A percentile compares a stretch with the other conserved stretches of the same genome.
These are phyloP conservation scores for Linepithema humile DNA, from an alignment of 1,140 invertebrate genomes.

Conservation along the genomic window DNA sequence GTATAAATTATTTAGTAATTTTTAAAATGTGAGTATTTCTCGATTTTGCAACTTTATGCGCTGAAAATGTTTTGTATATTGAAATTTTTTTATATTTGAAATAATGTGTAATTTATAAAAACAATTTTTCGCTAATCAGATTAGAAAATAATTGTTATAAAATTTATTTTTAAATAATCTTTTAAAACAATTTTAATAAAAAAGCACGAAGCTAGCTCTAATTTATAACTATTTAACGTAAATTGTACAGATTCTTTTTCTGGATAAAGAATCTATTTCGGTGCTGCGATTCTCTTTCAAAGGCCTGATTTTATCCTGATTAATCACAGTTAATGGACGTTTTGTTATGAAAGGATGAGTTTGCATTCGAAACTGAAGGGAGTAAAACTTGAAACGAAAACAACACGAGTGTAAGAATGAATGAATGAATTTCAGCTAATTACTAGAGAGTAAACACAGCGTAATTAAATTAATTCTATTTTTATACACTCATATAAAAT, in stretches of 20 bases:
- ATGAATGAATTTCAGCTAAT: neutral
- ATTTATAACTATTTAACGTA: neutral
- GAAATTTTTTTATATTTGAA: too few relatives aligned
- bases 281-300: neutral
- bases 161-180: neutral
- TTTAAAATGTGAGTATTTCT: too few relatives aligned
- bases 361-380: slow-evolving; percentile 10
- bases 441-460: neutral
- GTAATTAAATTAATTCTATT: neutral
- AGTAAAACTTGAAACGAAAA: neutral
- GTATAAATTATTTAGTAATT: too few relatives aligned
- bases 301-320: slow-evolving; percentile 27
- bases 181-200: neutral
- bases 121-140: neutral
- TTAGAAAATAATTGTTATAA: neutral
- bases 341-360: neutral
- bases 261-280: neutral
- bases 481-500: neutral
- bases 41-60: too few relatives aligned
- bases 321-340: slow-evolving; percentile 58
- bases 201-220: neutral
- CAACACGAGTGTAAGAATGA: neutral
- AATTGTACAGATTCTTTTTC: neutral
- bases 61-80: too few relatives aligned
- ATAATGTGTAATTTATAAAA: neutral